These are phyloP conservation scores for Pogonomyrmex californicus DNA, from an alignment of 1,140 invertebrate genomes.

Conservation along the genomic window DNA sequence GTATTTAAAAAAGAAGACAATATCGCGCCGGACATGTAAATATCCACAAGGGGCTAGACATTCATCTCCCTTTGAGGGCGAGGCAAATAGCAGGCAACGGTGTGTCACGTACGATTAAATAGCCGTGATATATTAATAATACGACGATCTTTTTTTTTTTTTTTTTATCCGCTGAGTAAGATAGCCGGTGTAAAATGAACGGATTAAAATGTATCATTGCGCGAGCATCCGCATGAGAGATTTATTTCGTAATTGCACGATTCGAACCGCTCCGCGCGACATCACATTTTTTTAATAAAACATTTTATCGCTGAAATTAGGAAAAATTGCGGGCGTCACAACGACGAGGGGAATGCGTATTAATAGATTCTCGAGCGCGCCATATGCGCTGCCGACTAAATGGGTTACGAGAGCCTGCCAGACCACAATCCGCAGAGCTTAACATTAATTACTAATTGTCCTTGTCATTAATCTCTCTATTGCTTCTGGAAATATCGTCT, in stretches of 20 bases:
- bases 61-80: background rate
- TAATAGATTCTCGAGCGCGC: constrained; percentile 47
- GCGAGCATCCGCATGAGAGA: background rate
- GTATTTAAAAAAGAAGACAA: background rate
- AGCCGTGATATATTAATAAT: background rate
- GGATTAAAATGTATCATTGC: constrained; percentile 33
- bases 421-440: constrained; percentile 58
- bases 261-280: background rate
- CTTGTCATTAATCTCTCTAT: constrained; percentile 53
- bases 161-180: background rate
- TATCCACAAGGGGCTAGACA: background rate
- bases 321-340: constrained; percentile 14
- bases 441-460: constrained; percentile 58
- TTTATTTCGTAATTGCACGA: constrained; percentile 23
- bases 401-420: constrained; percentile 56
- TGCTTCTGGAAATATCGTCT: constrained; percentile 28
- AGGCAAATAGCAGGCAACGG: background rate
- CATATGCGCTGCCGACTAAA: constrained; percentile 42
- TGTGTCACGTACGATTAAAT: no score
- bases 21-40: no score
- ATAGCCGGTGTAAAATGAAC: background rate
- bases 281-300: constrained; percentile 41
- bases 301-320: constrained; percentile 36
- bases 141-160: no score
- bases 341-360: constrained; percentile 33